Evolutionary conservation across 2,797 vertebrate genomes (phyloP).

Genomic region (Poliocrania exsul): DNA sequence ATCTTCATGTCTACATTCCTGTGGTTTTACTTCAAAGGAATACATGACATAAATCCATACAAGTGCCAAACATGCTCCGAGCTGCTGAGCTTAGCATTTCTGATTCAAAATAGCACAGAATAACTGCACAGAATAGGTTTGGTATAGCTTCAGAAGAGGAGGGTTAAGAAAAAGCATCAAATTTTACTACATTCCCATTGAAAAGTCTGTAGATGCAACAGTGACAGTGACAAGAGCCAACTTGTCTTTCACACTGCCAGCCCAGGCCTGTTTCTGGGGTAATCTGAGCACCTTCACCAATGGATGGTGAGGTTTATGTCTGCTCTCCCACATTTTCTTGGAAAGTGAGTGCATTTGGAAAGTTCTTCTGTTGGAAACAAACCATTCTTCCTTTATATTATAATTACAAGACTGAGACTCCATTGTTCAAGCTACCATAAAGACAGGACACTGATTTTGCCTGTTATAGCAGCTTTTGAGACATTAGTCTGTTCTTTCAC

Average conservation of each 20-base stretch:
- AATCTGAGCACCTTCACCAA: background rate
- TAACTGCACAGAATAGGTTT: background rate
- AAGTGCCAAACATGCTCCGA: background rate
- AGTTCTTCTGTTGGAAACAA: background rate
- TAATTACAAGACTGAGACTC: background rate
- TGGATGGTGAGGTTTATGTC: background rate
- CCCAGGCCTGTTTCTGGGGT: background rate
- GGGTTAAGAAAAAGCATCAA: fast-evolving
- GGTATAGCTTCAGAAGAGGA: background rate
- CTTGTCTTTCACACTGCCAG: background rate
- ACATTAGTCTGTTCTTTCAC: background rate
- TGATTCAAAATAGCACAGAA: background rate
- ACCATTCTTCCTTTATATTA: background rate
- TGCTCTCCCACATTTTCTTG: background rate
- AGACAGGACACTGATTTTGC: background rate
- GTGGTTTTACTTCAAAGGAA: slow-evolving; percentile 36
- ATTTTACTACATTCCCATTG: background rate
- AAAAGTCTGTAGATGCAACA: background rate
- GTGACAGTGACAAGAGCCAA: background rate
- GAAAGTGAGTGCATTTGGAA: background rate
- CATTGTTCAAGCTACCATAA: background rate
- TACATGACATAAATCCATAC: background rate
- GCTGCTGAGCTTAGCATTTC: background rate
- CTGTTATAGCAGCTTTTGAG: background rate
- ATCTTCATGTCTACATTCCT: background rate